These are phyloP conservation scores for Coracopsis vasa DNA, from an alignment of 2,113 vertebrate species.

Conservation along the genomic window DNA sequence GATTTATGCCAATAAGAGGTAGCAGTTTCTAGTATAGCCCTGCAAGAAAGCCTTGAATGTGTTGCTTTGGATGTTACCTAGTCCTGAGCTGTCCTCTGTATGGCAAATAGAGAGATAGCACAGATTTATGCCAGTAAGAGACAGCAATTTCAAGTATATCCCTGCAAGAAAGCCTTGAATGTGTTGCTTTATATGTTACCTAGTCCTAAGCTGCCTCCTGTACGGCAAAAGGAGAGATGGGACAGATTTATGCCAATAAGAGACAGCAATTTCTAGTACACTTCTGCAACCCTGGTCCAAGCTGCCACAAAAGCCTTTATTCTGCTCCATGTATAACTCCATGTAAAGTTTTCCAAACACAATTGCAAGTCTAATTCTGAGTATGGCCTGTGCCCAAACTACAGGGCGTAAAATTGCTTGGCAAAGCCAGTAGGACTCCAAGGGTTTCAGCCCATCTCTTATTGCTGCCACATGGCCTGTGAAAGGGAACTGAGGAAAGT, in stretches of 20 bases:
- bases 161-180: neutral
- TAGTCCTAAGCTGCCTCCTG: neutral
- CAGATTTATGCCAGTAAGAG: neutral
- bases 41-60: neutral
- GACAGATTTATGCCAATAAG: neutral
- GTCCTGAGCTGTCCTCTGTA: neutral
- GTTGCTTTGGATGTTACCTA: neutral
- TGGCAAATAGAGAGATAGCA: neutral
- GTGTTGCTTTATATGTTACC: neutral
- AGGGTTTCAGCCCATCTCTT: neutral
- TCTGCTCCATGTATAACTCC: neutral
- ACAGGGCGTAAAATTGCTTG: neutral
- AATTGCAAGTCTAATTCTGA: neutral
- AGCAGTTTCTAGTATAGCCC: neutral
- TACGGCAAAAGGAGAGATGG: neutral
- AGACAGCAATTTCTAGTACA: neutral
- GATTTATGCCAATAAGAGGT: neutral
- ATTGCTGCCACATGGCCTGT: neutral
- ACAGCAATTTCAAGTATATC: neutral
- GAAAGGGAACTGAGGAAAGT: neutral
- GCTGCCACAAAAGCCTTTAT: neutral
- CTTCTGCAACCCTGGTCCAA: neutral
- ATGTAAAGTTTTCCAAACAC: neutral
- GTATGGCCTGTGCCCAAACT: neutral
- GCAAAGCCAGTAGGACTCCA: neutral